Base-by-base conservation (phyloP, 1,140 invertebrate genomes). In the Tribolium castaneum region DNA sequence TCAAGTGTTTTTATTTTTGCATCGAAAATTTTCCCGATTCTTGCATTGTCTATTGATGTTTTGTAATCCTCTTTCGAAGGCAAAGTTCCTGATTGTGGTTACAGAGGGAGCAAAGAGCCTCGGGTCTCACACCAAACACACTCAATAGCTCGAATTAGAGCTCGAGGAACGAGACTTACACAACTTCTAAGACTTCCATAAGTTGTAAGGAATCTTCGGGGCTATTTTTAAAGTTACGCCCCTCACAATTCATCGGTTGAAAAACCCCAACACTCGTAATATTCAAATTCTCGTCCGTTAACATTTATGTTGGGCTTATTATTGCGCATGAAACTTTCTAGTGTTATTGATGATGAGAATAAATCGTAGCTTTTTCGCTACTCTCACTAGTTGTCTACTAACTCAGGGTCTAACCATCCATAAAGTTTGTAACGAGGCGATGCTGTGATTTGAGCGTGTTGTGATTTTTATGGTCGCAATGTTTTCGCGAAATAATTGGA, bases 401-500 rank as follows among this genome's bases (percentile, higher is more conserved):
- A 59, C 14, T n/a, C 10, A 22, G 10, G 1, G 14, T 59, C 54
- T 19, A 66, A 35, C 59, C 25, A 66, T 66, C 19, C 30, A 35
- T 30, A 22, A 66, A 66, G 30, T 12, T 14, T 35, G 30, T 66
- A 66, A 66, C 22, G 56, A 34, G 13, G 25, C 34, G 12, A 34
- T 66, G 30, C 30, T 66, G 13, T 13, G 59, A 66, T 66, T 35
- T 14, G 30, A 35, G 35, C 59, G 34, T 66, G 59, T 25, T 35
- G 59, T 66, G 59, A 66, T 66, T 66, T 66, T 66, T 66, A 66
- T 66, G 59, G 34, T 22, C 22, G 54, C 54, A 59, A 59, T 66
- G 59, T 66, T 66, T 62, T 66, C 59, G 34, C 59, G 59, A 66
- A 66, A 66, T 66, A 66, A 66, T 66, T 66, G 59, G 59, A 66